A percentile compares a stretch with the other conserved stretches of the same genome.
These are phyloP conservation scores for Sebastes schlegelii DNA, from an alignment of 2,113 vertebrate genomes.

Conservation along the genomic window DNA sequence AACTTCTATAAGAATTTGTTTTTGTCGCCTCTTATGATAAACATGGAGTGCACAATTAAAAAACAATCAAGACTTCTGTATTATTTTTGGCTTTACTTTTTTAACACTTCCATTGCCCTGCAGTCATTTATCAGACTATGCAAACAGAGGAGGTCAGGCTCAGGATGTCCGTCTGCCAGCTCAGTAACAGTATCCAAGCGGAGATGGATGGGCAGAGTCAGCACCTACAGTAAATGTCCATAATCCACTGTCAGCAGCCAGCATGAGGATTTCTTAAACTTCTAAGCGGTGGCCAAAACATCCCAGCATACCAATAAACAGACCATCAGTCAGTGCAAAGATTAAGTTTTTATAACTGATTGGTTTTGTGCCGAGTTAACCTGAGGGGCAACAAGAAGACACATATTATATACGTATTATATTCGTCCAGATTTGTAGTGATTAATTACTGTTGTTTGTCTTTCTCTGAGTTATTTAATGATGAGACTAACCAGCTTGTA, in stretches of 20 bases:
- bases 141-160: constrained; percentile 27
- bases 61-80: not conserved
- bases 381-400: not conserved
- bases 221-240: constrained; percentile 72
- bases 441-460: not conserved
- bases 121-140: constrained; percentile 4
- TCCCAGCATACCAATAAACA: constrained; percentile 4
- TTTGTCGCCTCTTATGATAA: not conserved
- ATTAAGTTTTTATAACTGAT: not conserved
- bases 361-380: not conserved
- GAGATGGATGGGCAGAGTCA: constrained; percentile 80
- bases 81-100: not conserved
- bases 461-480: not conserved
- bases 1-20: not conserved
- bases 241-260: constrained; percentile 58
- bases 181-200: constrained; percentile 81
- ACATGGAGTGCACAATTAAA: not conserved
- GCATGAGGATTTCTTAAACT: constrained; percentile 20
- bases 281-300: not conserved
- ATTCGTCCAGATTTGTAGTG: not conserved
- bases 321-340: constrained; percentile 8
- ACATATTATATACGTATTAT: not conserved
- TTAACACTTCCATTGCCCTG: not conserved
- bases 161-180: constrained; percentile 82
- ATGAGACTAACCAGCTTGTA: not conserved